Evolutionary conservation across 2,888 invertebrate species (phyloP), one percentile per base, ranked within the genome.

Genomic region (Villa cingulata): DNA sequence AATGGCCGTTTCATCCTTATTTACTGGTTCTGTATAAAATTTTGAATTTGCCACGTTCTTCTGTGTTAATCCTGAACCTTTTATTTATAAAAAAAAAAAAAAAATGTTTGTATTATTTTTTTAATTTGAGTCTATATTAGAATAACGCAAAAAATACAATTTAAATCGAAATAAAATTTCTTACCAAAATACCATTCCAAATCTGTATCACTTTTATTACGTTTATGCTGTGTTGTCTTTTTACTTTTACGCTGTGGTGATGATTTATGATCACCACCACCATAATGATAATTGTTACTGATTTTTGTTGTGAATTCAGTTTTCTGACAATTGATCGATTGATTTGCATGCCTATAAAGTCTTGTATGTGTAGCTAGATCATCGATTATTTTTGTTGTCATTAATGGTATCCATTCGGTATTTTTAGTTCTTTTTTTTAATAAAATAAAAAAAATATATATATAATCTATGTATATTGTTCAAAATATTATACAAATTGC

Each of bases 201-300:
- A 60, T 83, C 83, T 37, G 83, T 82, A 58, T 83, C 83, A 66
- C 82, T 82, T 61, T 83, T 83, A 64, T 81, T 83, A 53, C 83
- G 70, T 48, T 78, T 75, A 60, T 83, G 83, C 12, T 32, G 29
- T 32, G 29, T 12, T 48, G 71, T 74, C 7, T 72, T 72, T 51
- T 54, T 56, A 32, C 49, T 50, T 61, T 63, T 43, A 56, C 60
- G 51, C 62, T 65, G 45, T 59, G 62, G 37, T 56, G 49, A 53
- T 59, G 61, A 14, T 51, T 60, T 38, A n/a, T n/a, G n/a, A n/a
- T n/a, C n/a, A n/a, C n/a, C n/a, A n/a, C n/a, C n/a, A 48, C 53
- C 51, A 59, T 58, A 10, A 2, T 6, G 5, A 1, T 1, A 12
- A 32, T 32, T 32, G 7, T 23, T 23, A 4, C 4, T 23, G 57